phyloP scores from a whole-genome alignment of 2,888 invertebrate genomes.

The Plagiodera versicolora region DNA sequence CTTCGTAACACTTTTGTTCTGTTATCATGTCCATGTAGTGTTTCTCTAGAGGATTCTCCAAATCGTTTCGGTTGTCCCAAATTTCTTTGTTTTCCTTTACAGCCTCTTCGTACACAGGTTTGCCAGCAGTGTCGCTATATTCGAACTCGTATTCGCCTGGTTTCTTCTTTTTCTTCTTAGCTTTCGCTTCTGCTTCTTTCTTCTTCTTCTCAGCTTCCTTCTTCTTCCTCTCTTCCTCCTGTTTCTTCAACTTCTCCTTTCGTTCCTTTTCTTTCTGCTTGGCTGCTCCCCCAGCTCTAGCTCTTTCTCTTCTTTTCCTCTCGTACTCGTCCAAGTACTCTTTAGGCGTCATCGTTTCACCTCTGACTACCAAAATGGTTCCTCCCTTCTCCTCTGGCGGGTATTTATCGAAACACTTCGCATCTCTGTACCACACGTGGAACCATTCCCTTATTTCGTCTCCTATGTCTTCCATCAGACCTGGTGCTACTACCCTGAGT shows the following conservation, averaged over 20 bases:
- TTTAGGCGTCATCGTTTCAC: constrained; percentile 63
- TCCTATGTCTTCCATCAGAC: constrained; percentile 73
- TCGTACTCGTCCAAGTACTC: constrained; percentile 58
- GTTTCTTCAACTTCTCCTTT: constrained; percentile 37
- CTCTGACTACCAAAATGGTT: constrained; percentile 60
- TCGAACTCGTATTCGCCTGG: constrained; percentile 41
- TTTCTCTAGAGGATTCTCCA: constrained; percentile 62
- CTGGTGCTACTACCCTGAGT: constrained; percentile 58
- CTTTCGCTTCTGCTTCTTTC: constrained; percentile 48
- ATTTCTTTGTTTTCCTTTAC: constrained; percentile 56
- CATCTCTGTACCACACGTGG: constrained; percentile 63
- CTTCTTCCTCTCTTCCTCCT: constrained; percentile 41
- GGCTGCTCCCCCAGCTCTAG: constrained; percentile 37
- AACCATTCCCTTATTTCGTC: constrained; percentile 79
- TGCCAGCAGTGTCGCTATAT: constrained; percentile 48
- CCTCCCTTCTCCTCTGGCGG: constrained; percentile 76
- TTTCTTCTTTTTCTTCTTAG: constrained; percentile 41
- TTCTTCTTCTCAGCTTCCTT: constrained; percentile 52
- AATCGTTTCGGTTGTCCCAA: constrained; percentile 57
- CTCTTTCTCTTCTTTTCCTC: constrained; percentile 42
- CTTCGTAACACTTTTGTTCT: constrained; percentile 65
- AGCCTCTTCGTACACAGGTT: constrained; percentile 52
- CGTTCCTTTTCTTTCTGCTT: constrained; percentile 36
- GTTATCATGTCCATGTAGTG: constrained; percentile 67
- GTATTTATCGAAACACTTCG: constrained; percentile 68